A percentile compares a stretch with the other conserved stretches of the same genome.
These are phyloP conservation scores for Timema cristinae DNA, from an alignment of 2,888 invertebrate species.

Conservation along the genomic window DNA sequence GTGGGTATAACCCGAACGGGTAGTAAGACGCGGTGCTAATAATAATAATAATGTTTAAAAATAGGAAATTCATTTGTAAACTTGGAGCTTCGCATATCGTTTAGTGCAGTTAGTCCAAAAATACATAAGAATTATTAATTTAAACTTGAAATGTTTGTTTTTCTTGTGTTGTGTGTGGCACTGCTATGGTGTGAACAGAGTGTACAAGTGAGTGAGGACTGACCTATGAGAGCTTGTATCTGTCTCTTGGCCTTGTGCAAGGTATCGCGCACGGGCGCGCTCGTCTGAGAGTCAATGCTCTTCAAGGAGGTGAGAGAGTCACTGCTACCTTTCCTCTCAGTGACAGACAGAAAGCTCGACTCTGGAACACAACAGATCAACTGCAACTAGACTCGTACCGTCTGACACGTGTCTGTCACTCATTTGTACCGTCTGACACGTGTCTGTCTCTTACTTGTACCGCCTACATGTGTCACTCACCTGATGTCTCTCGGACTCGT, in stretches of 20 bases:
- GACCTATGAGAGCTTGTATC: conserved; percentile 44
- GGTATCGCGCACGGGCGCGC: conserved; percentile 42
- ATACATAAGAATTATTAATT: not conserved
- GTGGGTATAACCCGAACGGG: too few species aligned
- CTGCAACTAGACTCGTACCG: too few species aligned
- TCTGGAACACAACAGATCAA: too few species aligned
- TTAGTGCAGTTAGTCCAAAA: not conserved
- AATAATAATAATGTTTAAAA: too few species aligned
- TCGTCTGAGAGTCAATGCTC: conserved; percentile 35
- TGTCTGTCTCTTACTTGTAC: too few species aligned
- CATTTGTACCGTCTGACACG: too few species aligned
- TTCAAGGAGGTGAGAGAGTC: conserved; percentile 51
- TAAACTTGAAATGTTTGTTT: not conserved
- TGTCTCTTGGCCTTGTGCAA: conserved; percentile 48
- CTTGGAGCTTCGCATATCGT: not conserved
- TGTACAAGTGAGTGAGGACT: not conserved
- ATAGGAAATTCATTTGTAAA: too few species aligned
- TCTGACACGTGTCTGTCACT: too few species aligned
- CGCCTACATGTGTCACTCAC: not conserved
- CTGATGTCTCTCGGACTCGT: not conserved
- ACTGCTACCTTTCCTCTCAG: conserved; percentile 50
- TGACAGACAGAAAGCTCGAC: too few species aligned
- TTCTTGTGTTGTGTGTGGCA: too few species aligned
- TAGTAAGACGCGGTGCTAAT: too few species aligned
- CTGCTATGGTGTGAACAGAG: too few species aligned